Conservation (phyloP, 2,888 invertebrate genomes). For the Apantesis nais region DNA sequence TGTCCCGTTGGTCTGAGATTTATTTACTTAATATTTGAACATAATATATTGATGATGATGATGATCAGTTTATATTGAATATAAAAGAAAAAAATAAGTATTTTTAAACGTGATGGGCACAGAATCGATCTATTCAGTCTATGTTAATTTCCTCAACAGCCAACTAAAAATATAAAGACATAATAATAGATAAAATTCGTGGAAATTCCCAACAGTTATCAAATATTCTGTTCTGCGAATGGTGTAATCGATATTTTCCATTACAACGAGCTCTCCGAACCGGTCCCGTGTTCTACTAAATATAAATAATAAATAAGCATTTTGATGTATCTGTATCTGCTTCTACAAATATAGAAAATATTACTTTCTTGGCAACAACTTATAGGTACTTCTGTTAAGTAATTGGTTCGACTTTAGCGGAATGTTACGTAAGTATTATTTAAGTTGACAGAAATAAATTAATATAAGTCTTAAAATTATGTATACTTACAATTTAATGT, state of each 20-base stretch:
- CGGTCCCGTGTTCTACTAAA: slow-evolving; percentile 41
- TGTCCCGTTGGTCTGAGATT: too few relatives aligned
- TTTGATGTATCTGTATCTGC: neutral
- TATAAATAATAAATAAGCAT: slow-evolving; percentile 56
- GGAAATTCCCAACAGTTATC: slow-evolving; percentile 21
- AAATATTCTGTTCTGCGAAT: slow-evolving; percentile 27
- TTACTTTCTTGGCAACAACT: slow-evolving; percentile 18
- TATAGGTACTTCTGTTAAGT: neutral
- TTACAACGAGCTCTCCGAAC: slow-evolving; percentile 29
- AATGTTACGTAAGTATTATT: neutral
- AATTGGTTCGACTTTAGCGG: neutral
- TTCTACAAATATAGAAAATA: slow-evolving; percentile 20
- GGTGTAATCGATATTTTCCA: slow-evolving; percentile 54
- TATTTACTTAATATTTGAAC: too few relatives aligned
- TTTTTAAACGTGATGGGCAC: too few relatives aligned
- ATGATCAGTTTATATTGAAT: too few relatives aligned
- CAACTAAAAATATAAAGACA: neutral
- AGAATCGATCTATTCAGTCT: neutral
- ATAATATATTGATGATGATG: too few relatives aligned
- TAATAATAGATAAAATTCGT: slow-evolving; percentile 4
- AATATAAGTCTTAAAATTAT: neutral
- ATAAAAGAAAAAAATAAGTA: too few relatives aligned
- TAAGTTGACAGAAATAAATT: neutral
- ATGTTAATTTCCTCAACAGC: too few relatives aligned
- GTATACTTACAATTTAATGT: too few relatives aligned